These are phyloP conservation scores for Urocolius indicus DNA, from an alignment of 2,113 vertebrate species.

Conservation along the genomic window DNA sequence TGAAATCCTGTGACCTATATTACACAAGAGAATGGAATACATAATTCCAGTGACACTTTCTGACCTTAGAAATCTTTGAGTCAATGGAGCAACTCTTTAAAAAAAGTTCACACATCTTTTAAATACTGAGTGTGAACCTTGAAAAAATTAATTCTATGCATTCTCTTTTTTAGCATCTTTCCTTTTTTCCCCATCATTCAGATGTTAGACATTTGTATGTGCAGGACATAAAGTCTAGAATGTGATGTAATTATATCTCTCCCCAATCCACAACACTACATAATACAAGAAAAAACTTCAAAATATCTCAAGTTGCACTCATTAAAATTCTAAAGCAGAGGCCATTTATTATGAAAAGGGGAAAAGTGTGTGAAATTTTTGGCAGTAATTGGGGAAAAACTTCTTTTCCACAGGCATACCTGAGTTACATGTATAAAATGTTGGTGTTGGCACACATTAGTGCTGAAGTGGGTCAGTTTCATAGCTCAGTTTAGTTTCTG, in stretches of 20 bases:
- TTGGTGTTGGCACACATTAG: background rate
- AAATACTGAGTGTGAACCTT: background rate
- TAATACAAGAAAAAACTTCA: background rate
- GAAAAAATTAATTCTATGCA: background rate
- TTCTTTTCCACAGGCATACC: background rate
- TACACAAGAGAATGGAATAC: background rate
- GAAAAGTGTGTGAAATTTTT: background rate
- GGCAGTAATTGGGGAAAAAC: background rate
- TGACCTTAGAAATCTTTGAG: conserved; percentile 24
- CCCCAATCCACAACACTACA: background rate
- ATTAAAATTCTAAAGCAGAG: background rate
- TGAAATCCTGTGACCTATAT: conserved; percentile 38
- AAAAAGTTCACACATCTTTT: background rate
- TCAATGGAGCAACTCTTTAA: background rate
- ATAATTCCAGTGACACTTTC: conserved; percentile 10
- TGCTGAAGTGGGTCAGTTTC: background rate
- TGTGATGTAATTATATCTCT: background rate
- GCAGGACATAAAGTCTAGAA: background rate
- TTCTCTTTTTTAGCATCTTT: background rate
- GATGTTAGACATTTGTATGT: background rate
- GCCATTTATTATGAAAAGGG: background rate
- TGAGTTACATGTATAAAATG: background rate
- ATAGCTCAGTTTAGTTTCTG: background rate
- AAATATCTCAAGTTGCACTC: background rate
- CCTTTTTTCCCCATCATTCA: background rate